A percentile compares a stretch with the other conserved stretches of the same genome.
These are phyloP conservation scores for Zoanthus sansibaricus DNA, from an alignment of 92 coral and sea anemone genomes.

Conservation along the genomic window DNA sequence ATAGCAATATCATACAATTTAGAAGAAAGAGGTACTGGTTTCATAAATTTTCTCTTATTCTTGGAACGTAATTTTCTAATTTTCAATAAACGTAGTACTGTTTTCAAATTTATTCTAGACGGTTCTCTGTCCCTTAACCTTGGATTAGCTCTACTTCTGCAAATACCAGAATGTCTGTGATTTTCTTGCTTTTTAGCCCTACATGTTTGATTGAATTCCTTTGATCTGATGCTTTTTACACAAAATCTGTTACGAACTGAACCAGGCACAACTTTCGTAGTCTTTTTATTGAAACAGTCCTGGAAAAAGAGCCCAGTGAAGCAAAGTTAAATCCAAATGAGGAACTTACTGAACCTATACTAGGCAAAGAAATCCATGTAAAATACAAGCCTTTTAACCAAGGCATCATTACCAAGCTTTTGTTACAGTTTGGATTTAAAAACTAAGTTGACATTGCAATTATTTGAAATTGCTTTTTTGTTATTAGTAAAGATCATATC, in stretches of 20 bases:
- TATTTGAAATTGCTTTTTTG: no score
- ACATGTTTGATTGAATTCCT: neutral
- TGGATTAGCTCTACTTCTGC: neutral
- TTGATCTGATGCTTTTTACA: neutral
- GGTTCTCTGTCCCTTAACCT: neutral
- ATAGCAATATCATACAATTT: neutral
- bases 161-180: neutral
- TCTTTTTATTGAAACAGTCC: neutral
- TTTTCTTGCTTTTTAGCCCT: neutral
- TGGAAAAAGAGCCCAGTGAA: no score
- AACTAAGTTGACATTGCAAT: no score
- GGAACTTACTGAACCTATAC: no score
- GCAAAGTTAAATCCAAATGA: no score
- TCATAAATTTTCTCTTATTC: neutral
- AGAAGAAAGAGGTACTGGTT: neutral
- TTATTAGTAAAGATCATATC: no score
- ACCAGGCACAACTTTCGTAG: neutral
- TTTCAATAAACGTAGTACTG: neutral
- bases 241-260: neutral
- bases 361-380: no score
- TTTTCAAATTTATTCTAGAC: neutral
- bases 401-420: no score
- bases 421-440: no score
- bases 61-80: neutral
- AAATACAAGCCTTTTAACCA: no score